These are phyloP conservation scores for Lithophane semibrunnea DNA, from an alignment of 2,888 invertebrate species.

Conservation along the genomic window DNA sequence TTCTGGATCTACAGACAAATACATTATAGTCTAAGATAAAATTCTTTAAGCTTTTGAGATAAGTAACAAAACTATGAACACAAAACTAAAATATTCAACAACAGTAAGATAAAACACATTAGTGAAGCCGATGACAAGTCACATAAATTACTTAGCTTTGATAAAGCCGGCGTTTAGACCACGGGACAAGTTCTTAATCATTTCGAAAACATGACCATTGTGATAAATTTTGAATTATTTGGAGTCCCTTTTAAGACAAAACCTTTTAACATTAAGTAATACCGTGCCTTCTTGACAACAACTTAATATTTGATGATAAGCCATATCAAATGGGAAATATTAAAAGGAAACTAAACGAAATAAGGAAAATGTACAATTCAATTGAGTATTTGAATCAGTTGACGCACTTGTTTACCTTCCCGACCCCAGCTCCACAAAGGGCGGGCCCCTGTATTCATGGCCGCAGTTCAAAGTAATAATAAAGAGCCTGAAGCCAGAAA, in stretches of 20 bases:
- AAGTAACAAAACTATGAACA: conserved; percentile 54
- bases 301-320: conserved; percentile 53
- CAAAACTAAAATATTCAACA: conserved; percentile 63
- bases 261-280: conserved; percentile 39
- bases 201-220: conserved; percentile 75
- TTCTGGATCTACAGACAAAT: conserved; percentile 37
- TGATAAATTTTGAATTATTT: conserved; percentile 63
- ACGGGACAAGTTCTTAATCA: conserved; percentile 76
- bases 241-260: conserved; percentile 55
- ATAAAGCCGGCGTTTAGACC: conserved; percentile 78
- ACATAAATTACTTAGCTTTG: conserved; percentile 83
- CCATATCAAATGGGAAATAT: conserved; percentile 62
- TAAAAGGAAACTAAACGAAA: conserved; percentile 74
- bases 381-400: conserved; percentile 84
- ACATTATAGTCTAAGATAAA: conserved; percentile 51
- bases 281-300: conserved; percentile 37
- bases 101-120: conserved; percentile 78
- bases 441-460: conserved; percentile 79
- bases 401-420: conserved; percentile 86
- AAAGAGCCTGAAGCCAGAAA: conserved; percentile 90
- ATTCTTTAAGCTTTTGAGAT: conserved; percentile 54
- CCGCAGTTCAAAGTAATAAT: conserved; percentile 88
- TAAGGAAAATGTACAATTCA: conserved; percentile 81
- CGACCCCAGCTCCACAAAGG: conserved; percentile 79
- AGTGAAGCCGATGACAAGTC: conserved; percentile 76